These are phyloP conservation scores for Adoxophyes honmai DNA, from an alignment of 1,140 invertebrate species.

Conservation along the genomic window DNA sequence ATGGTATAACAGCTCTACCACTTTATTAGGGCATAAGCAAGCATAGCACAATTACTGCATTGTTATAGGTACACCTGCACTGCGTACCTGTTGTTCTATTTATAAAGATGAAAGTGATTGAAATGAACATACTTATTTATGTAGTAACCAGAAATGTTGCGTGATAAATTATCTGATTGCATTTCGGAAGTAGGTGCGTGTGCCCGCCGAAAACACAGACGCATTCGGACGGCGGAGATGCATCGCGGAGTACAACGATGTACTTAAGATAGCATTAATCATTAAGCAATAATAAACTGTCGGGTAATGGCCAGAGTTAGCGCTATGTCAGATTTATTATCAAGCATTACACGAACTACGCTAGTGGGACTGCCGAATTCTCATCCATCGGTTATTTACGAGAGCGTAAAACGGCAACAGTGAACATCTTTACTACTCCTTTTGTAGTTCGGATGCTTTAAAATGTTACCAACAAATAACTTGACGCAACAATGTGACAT, in stretches of 20 bases:
- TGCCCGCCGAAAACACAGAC: neutral
- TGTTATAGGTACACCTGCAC: neutral
- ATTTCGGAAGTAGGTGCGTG: neutral
- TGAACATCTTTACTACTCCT: neutral
- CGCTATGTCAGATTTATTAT: conserved; percentile 34
- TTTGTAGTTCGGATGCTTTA: neutral
- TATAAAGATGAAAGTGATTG: conserved; percentile 5
- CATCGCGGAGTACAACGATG: neutral
- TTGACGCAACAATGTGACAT: no score
- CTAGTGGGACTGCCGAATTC: conserved; percentile 21
- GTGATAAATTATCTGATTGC: neutral
- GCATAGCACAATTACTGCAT: conserved; percentile 3
- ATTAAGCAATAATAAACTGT: conserved; percentile 32
- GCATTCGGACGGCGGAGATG: neutral
- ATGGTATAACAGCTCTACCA: conserved; percentile 1
- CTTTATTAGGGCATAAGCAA: conserved; percentile 5
- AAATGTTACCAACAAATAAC: no score
- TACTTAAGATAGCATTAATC: conserved; percentile 31
- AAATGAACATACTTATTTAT: neutral
- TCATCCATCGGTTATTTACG: conserved; percentile 21
- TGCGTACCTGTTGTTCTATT: neutral
- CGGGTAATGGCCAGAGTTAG: conserved; percentile 43
- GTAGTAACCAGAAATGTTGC: neutral
- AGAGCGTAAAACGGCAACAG: conserved; percentile 9
- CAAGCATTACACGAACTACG: conserved; percentile 33